These are phyloP conservation scores for Sus scrofa DNA, from an alignment of 2,113 vertebrate species.

Conservation along the genomic window T2T-Sscrofa CM000820.6:123918001-123918500, in stretches of 20 bases:
- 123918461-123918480: background rate
- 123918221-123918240: background rate
- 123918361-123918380: background rate
- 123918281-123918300: background rate
- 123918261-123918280: background rate
- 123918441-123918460: background rate
- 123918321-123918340: background rate
- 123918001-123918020: too few species aligned
- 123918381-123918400: background rate
- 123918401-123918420: background rate
- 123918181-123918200: background rate
- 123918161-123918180: too few species aligned
- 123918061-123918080: too few species aligned
- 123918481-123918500: slow-evolving; percentile 43
- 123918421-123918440: background rate
- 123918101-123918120: too few species aligned
- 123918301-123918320: background rate
- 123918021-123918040: too few species aligned
- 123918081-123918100: too few species aligned
- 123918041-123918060: too few species aligned
- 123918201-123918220: background rate
- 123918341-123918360: background rate
- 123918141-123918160: too few species aligned
- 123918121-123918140: too few species aligned
- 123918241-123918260: background rate